Base-by-base conservation (phyloP, 2,113 vertebrate species). In the Polyodon spathula region DNA sequence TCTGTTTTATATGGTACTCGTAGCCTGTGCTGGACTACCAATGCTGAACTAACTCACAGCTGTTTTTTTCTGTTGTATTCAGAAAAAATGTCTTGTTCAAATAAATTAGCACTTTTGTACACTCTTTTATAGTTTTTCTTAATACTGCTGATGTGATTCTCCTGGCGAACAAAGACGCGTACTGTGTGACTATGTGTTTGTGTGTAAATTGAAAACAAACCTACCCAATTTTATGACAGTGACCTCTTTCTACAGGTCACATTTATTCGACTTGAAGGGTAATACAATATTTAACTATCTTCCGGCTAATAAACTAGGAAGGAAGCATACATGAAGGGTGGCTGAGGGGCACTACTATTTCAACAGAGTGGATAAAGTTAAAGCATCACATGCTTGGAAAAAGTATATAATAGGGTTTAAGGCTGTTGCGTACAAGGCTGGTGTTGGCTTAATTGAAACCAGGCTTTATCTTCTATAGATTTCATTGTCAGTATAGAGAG, bases 171-270 rank as follows among this genome's bases (percentile, higher is more conserved):
- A 27, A 27, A 27, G 27, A 27, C 27, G 27, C 27, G 3, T 27
- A n/a, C n/a, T n/a, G 37, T 37, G 41, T 10, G 46, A 46, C 46
- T 15, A 10, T 51, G 37, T 39, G 58, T 46, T 14, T 50, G 56
- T 51, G 73, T 38, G 54, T 53, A 63, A 64, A 58, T 43, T 55
- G 40, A 62, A 55, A 62, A 51, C 58, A 65, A 59, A 11, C 54
- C 67, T 68, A 17, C 57, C 27, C 11, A 63, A 11, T 15, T 74
- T 77, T 68, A 71, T 46, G 37, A 73, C 67, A 65, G 53, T 16
- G 46, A 50, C 7, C 44, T 65, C 56, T 51, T 76, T 62, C 72
- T 76, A 44, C 62, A 60, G 60, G 64, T 68, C 53, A 62, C 61
- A 62, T 58, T 54, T 60, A 59, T 71, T 62, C 70, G 60, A 68